Base-by-base conservation (phyloP, 2,888 invertebrate species). In the Miltochrista miniata region DNA sequence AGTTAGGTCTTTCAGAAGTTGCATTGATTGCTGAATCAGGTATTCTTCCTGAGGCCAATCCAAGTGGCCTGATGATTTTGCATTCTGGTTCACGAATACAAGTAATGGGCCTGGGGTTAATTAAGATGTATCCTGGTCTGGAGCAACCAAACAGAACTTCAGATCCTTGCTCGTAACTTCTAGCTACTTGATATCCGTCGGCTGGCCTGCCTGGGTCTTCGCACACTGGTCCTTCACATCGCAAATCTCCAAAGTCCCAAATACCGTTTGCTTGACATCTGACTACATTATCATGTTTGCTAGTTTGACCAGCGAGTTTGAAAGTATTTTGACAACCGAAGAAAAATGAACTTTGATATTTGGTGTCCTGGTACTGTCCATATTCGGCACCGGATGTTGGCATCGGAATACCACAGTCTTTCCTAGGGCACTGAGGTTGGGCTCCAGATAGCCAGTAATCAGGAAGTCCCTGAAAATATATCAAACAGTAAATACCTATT, bases 281-380 rank as follows among this genome's bases (percentile, higher is more conserved):
- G 0, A 99, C 98, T 10, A 97, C 96, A 77, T 97, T 97, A 73
- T 98, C 98, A 66, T 98, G 96, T 68, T 96, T 95, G 60, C 95
- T 96, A 1, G 98, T 97, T 88, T 98, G 97, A 1, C 98, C 98
- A 14, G 97, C 97, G 12, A 98, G 91, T 77, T 97, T 97, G 79
- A 98, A 99, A 0, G 98, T 98, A 61, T 98, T 97, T 88, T 98
- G 97, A 73, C 98, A 99, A 33, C 98, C 98, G 79, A 98, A 98
- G 92, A 96, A 98, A 92, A 98, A 98, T 2, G 96, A 97, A 33
- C 98, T 97, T 84, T 98, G 97, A 76, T 95, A 98, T 84, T 95
- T 96, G 0, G 98, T 98, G 76, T 98, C 98, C 11, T 94, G 91
- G 72, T 95, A 96, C 82, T 96, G 95, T 1, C 98, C 98, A 73